phyloP scores from a whole-genome alignment of 2,888 invertebrate species.

The Lycocerus yunnanus region DNA sequence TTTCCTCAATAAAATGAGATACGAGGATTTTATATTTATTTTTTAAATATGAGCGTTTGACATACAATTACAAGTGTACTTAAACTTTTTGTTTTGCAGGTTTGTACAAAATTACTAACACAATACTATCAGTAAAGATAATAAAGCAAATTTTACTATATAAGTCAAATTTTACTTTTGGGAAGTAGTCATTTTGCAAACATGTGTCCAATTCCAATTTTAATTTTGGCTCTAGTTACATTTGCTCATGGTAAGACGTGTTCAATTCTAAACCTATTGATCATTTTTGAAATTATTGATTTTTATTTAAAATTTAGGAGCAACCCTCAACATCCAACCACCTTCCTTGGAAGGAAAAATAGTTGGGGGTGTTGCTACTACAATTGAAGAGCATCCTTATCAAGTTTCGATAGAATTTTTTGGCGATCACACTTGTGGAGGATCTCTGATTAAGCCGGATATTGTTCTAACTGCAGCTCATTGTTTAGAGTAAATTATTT shows the following conservation, averaged over 20 bases:
- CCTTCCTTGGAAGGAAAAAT: not conserved
- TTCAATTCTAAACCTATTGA: too few relatives aligned
- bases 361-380: not conserved
- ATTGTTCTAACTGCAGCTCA: constrained; percentile 4
- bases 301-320: not conserved
- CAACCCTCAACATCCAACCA: not conserved
- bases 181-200: not conserved
- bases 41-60: too few relatives aligned
- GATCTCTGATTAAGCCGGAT: not conserved
- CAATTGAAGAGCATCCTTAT: constrained; percentile 5
- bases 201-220: not conserved
- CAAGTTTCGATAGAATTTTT: not conserved
- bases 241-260: not conserved
- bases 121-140: not conserved
- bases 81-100: not conserved
- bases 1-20: too few relatives aligned
- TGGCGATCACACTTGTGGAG: not conserved
- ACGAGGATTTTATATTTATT: too few relatives aligned
- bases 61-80: not conserved
- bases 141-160: not conserved
- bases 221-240: not conserved
- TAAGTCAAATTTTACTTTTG: not conserved
- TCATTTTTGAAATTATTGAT: too few relatives aligned
- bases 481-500: not conserved
- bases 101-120: not conserved